Conservation (phyloP, 2,113 vertebrate genomes). For the Grus americana region DNA sequence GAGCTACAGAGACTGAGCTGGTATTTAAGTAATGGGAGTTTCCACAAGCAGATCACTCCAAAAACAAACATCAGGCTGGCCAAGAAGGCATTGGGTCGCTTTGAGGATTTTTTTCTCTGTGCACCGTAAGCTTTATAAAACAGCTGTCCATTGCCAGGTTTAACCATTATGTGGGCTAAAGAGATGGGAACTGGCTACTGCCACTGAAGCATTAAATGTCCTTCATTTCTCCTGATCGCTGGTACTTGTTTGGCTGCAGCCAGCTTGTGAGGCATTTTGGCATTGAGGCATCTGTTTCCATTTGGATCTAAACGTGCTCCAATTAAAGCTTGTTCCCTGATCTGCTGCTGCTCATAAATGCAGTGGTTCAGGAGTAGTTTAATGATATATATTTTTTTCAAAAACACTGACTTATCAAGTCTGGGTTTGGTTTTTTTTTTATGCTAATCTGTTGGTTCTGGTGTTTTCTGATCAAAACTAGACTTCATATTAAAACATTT, state of each 20-base stretch:
- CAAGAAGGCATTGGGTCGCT: neutral
- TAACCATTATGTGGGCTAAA: neutral
- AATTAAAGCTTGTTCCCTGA: neutral
- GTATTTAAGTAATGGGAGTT: neutral
- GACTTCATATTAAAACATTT: neutral
- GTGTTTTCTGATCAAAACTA: neutral
- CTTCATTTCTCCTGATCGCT: neutral
- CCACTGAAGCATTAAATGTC: neutral
- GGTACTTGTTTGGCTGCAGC: neutral
- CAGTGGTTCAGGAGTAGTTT: neutral
- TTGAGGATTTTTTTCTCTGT: neutral
- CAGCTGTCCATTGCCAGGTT: neutral
- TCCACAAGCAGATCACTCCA: neutral
- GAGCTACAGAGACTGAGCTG: neutral
- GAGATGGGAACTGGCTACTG: neutral
- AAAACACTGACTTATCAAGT: neutral
- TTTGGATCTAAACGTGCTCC: neutral
- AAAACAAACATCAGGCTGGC: neutral
- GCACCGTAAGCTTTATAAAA: neutral
- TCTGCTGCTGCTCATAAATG: neutral
- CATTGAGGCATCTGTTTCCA: neutral
- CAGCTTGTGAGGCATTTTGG: neutral
- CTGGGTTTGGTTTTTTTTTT: neutral
- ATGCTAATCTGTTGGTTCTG: neutral
- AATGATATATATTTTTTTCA: neutral